Base-by-base conservation (phyloP, 2,888 invertebrate genomes). In the Zygogramma bicolorata region DNA sequence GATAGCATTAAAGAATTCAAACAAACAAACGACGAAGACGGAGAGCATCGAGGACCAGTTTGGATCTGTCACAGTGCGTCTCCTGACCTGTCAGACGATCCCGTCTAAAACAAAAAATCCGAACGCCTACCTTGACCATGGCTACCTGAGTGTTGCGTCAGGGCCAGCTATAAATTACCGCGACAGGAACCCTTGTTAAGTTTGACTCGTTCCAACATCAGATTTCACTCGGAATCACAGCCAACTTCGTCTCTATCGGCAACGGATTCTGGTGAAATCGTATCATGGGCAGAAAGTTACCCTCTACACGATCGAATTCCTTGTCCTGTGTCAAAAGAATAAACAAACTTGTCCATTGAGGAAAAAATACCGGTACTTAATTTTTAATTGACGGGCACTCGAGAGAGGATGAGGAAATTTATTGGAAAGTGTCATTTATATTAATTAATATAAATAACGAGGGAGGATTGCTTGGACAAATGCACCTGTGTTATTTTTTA, bases 141-240 rank as follows among this genome's bases (percentile, higher is more conserved):
- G 85, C 86, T 87, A 87, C 86, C 86, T 86, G 87, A 85, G 86
- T 85, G 85, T 86, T 86, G 86, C 86, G 82, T 86, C 85, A 86
- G 83, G 83, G 82, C 80, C 84, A 81, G 82, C 84, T 81, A 86
- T 87, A 87, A 86, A 87, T 87, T 85, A 87, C 85, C 75, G 81
- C 84, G 87, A 86, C 86, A 86, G 85, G 84, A 85, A 86, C 86
- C 87, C 86, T 86, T 87, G 86, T 87, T 86, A 86, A 83, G 81
- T 81, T 79, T 79, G 77, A 8, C 66, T 78, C 81, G 80, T 81
- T 78, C 82, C 84, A 86, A 83, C 84, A 85, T 84, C 83, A 84
- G 85, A 85, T 85, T 84, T 81, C 85, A 83, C 81, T 80, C 25
- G 25, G 6, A 31, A 20, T 22, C 34, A 10, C 7, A 20, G 5